Conservation (phyloP, 1,140 invertebrate species). For the Trypoxylus dichotomus region DNA sequence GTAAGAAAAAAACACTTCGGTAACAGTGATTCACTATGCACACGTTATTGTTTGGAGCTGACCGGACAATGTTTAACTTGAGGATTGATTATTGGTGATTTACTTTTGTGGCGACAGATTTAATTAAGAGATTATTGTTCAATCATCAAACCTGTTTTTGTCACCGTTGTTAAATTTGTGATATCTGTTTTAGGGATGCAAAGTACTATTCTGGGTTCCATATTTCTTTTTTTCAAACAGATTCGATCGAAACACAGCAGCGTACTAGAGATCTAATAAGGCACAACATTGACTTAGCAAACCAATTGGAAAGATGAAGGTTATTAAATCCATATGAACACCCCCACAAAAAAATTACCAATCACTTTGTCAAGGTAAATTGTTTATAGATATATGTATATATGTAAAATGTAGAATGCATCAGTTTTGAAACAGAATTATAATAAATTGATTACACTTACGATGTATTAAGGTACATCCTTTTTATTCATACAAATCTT, state of each 20-base stretch:
- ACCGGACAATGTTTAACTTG: background rate
- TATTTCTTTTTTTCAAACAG: background rate
- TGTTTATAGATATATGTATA: background rate
- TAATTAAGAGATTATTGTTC: conserved; percentile 8
- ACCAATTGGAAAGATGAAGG: background rate
- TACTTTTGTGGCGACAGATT: background rate
- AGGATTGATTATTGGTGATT: background rate
- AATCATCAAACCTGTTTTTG: conserved; percentile 27
- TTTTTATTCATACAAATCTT: too few relatives aligned
- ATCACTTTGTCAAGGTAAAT: conserved; percentile 13
- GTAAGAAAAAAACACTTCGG: background rate
- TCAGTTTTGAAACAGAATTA: too few relatives aligned
- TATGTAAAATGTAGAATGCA: background rate
- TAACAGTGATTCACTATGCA: background rate
- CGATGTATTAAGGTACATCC: background rate
- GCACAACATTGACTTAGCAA: background rate
- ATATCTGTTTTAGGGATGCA: conserved; percentile 29
- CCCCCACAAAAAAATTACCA: conserved; percentile 12
- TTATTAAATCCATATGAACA: background rate
- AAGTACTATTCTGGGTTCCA: conserved; percentile 27
- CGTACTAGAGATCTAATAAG: background rate
- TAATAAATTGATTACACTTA: background rate
- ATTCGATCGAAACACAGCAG: background rate
- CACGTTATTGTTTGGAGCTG: background rate
- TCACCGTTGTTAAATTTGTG: background rate